Percentiles rank a stretch among this genome's conserved stretches.
These are phyloP conservation scores for Typhlichthys eigenmanni DNA, from an alignment of 2,797 vertebrate genomes.

Conservation along the genomic window DNA sequence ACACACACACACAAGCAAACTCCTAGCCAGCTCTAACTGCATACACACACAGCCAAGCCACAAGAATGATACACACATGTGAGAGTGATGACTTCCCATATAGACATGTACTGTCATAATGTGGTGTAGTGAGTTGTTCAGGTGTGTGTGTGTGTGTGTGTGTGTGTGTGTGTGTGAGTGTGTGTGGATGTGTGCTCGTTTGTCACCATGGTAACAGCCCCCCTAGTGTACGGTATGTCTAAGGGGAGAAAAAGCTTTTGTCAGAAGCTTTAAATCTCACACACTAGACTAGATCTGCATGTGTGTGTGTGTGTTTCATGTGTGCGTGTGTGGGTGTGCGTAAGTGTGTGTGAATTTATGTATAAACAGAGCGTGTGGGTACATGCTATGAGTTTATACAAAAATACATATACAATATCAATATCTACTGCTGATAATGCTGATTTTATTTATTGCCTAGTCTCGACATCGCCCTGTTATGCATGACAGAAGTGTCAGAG, in stretches of 20 bases:
- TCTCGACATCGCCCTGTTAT: slow-evolving; percentile 1
- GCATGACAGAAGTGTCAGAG: slow-evolving; percentile 16
- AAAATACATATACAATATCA: neutral
- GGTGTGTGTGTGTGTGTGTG: slow-evolving; percentile 48
- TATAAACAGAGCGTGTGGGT: too few species aligned
- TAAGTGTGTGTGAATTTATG: neutral
- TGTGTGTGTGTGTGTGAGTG: slow-evolving; percentile 48
- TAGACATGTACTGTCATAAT: slow-evolving; percentile 46
- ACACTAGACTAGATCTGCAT: slow-evolving; percentile 4
- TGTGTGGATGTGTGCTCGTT: slow-evolving; percentile 45
- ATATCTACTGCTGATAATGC: neutral
- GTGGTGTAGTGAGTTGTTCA: slow-evolving; percentile 27
- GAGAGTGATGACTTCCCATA: slow-evolving; percentile 40
- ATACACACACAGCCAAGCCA: slow-evolving; percentile 18
- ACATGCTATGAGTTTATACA: too few species aligned
- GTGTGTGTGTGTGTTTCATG: neutral
- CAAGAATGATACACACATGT: slow-evolving; percentile 40
- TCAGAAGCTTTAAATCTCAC: slow-evolving; percentile 11
- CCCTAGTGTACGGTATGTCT: slow-evolving; percentile 9
- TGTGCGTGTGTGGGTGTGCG: slow-evolving; percentile 3
- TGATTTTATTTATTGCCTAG: neutral
- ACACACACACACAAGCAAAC: slow-evolving; percentile 17
- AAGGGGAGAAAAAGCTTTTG: slow-evolving; percentile 16
- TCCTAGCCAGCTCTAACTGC: neutral
- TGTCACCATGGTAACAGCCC: slow-evolving; percentile 55